Evolutionary conservation across 1,140 invertebrate genomes (phyloP).

Genomic region (Sycobia sp.): DNA sequence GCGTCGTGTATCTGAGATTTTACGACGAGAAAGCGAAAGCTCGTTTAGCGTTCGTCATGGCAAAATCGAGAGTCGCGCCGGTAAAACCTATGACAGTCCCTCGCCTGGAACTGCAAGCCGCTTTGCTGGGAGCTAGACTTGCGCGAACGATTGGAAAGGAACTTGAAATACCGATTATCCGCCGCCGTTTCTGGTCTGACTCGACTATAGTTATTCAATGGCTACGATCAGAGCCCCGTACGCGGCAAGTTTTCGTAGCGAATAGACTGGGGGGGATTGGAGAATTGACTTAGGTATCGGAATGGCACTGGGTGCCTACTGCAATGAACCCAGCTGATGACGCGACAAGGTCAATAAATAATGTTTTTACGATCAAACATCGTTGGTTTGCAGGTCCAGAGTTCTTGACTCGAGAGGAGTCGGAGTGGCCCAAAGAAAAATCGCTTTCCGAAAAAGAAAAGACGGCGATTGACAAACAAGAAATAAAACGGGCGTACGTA

Average conservation of each 20-base stretch:
- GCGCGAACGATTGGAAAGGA: neutral
- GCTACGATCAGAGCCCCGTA: constrained; percentile 37
- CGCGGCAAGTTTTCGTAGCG: constrained; percentile 31
- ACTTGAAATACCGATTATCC: neutral
- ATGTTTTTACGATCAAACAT: neutral
- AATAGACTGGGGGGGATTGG: neutral
- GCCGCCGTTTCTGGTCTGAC: constrained; percentile 44
- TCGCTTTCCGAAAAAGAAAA: neutral
- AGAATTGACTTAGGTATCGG: neutral
- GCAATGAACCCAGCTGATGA: neutral
- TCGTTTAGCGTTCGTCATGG: neutral
- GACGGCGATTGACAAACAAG: too few relatives aligned
- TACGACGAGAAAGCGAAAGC: neutral
- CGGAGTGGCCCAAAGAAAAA: neutral
- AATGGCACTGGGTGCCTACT: constrained; percentile 9
- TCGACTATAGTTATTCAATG: constrained; percentile 44
- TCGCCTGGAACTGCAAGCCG: constrained; percentile 48
- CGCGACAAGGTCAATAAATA: neutral
- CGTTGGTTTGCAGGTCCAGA: too few relatives aligned
- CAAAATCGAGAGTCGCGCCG: constrained; percentile 45
- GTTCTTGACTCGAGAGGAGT: neutral
- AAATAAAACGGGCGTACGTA: too few relatives aligned
- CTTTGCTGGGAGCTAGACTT: too few relatives aligned
- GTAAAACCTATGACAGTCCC: constrained; percentile 47
- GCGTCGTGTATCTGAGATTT: neutral